These are phyloP conservation scores for Caerostris darwini DNA, from an alignment of 1,140 invertebrate species.

Conservation along the genomic window DNA sequence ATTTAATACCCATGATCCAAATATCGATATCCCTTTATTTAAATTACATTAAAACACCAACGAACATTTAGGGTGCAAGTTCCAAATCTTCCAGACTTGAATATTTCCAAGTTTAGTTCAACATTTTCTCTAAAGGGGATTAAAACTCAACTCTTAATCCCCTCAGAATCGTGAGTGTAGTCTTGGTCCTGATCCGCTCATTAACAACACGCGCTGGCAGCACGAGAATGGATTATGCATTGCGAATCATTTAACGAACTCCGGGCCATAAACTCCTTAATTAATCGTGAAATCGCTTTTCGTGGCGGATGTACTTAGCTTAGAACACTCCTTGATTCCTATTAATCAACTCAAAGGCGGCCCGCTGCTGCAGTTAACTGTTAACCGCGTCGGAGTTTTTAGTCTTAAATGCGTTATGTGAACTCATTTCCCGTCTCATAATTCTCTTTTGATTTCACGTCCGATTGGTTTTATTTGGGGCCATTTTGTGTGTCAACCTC, in stretches of 20 bases:
- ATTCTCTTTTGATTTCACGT: constrained; percentile 28
- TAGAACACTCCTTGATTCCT: constrained; percentile 18
- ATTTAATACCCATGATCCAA: background rate
- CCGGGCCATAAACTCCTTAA: constrained; percentile 20
- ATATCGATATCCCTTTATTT: background rate
- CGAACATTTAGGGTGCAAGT: background rate
- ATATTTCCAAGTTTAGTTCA: background rate
- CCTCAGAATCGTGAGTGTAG: background rate
- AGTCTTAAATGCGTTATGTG: constrained; percentile 1
- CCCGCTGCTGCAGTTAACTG: background rate
- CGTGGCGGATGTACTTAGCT: background rate
- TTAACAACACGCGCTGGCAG: background rate
- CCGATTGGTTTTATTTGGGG: constrained; percentile 6
- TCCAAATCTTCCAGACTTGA: background rate
- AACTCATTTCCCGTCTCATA: constrained; percentile 2
- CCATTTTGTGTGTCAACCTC: background rate
- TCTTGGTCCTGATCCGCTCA: background rate
- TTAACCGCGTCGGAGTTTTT: background rate
- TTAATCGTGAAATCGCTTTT: constrained; percentile 27
- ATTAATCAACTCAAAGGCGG: constrained; percentile 13
- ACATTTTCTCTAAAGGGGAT: background rate
- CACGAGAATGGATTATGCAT: constrained; percentile 27
- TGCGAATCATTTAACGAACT: constrained; percentile 35
- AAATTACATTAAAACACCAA: background rate
- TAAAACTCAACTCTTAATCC: background rate